Evolutionary conservation across 2,888 invertebrate genomes (phyloP).

Genomic region (Apamea monoglypha): DNA sequence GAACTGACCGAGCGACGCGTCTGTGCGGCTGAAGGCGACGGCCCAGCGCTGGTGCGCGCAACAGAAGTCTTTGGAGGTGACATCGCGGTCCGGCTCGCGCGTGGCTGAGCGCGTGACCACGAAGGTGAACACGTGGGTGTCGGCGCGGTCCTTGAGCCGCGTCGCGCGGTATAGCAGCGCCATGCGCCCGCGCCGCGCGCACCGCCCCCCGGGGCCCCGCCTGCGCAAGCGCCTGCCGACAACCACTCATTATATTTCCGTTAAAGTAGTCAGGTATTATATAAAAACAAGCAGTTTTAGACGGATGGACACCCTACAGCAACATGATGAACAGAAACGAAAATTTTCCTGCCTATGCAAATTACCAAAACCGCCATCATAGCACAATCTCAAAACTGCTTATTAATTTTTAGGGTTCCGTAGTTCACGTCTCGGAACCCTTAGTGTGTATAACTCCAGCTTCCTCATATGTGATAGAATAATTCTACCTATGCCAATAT

Average conservation of each 20-base stretch:
- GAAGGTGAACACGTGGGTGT: slow-evolving; percentile 96
- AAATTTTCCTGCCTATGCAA: not conserved
- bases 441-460: too few species aligned
- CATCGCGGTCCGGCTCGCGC: slow-evolving; percentile 94
- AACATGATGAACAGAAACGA: not conserved
- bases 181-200: slow-evolving; percentile 92
- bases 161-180: slow-evolving; percentile 95
- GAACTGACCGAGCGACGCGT: slow-evolving; percentile 91
- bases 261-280: not conserved
- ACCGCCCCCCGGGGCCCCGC: slow-evolving; percentile 83
- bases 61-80: slow-evolving; percentile 95
- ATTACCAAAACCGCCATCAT: not conserved
- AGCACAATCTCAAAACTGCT: not conserved
- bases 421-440: too few species aligned
- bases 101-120: slow-evolving; percentile 94
- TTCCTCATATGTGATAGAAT: too few species aligned
- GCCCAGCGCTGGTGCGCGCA: slow-evolving; percentile 96
- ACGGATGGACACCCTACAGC: not conserved
- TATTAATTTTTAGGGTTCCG: not conserved
- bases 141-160: slow-evolving; percentile 95
- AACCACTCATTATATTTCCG: slow-evolving; percentile 20
- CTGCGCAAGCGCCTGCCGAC: slow-evolving; percentile 80
- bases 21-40: slow-evolving; percentile 94
- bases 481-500: too few species aligned
- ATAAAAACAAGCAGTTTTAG: not conserved